Conservation (phyloP, 2,113 vertebrate species). For the Grammomys surdaster region DNA sequence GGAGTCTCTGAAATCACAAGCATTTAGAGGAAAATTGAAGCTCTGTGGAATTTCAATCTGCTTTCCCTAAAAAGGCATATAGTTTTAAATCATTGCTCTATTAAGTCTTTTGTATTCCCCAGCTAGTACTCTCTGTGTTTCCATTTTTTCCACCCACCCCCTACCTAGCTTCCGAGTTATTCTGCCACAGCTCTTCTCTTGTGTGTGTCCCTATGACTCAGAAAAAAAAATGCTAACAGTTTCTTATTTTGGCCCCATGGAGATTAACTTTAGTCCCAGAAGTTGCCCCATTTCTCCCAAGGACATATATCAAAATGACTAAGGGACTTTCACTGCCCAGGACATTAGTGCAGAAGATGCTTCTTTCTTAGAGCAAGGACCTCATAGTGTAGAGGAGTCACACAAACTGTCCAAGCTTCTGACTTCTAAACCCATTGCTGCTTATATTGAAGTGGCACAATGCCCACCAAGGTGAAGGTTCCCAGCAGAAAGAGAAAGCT, state of each 20-base stretch:
- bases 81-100: slow-evolving; percentile 72
- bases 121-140: slow-evolving; percentile 51
- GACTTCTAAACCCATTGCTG: not conserved
- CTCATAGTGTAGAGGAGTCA: not conserved
- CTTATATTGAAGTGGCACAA: not conserved
- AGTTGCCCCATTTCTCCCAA: not conserved
- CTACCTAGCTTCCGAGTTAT: not conserved
- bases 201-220: not conserved
- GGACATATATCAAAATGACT: not conserved
- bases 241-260: not conserved
- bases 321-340: not conserved
- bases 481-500: not conserved
- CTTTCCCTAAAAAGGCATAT: slow-evolving; percentile 58
- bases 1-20: slow-evolving; percentile 74
- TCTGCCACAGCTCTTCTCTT: not conserved
- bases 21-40: slow-evolving; percentile 74
- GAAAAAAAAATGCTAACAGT: not conserved
- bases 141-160: not conserved
- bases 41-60: slow-evolving; percentile 76
- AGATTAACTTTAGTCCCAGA: not conserved
- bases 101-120: slow-evolving; percentile 72
- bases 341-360: not conserved
- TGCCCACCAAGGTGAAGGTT: not conserved
- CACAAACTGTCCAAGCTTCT: accelerated
- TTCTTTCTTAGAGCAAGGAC: not conserved